A percentile compares a stretch with the other conserved stretches of the same genome.
These are phyloP conservation scores for Tridacna gigas DNA, from an alignment of 2,888 invertebrate species.

Conservation along the genomic window DNA sequence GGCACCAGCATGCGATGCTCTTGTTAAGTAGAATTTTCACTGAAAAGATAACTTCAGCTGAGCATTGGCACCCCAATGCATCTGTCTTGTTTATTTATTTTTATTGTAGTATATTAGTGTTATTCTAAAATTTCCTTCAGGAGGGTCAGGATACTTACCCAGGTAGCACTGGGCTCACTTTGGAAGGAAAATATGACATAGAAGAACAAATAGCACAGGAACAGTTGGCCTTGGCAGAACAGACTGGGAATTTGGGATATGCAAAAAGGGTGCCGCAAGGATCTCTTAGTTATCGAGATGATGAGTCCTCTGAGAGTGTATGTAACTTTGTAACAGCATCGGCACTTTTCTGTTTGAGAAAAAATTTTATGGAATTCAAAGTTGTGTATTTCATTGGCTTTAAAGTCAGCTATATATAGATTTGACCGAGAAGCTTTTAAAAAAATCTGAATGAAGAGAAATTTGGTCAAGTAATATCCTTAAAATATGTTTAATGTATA, in stretches of 20 bases:
- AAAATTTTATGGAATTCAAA: no score
- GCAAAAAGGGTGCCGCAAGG: constrained; percentile 32
- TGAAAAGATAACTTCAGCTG: no score
- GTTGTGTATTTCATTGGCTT: no score
- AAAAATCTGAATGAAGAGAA: no score
- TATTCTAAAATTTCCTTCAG: constrained; percentile 3
- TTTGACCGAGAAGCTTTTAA: no score
- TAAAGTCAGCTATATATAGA: no score
- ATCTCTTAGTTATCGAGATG: constrained; percentile 11
- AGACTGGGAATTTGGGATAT: constrained; percentile 45
- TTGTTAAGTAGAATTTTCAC: no score
- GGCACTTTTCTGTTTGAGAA: no score
- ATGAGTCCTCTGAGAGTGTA: background rate
- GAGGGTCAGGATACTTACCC: constrained; percentile 33
- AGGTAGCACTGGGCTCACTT: constrained; percentile 6
- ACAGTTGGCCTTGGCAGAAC: constrained; percentile 40
- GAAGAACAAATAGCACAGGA: constrained; percentile 20
- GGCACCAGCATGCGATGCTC: no score
- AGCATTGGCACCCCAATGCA: background rate
- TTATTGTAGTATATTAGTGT: background rate
- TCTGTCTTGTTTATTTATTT: background rate
- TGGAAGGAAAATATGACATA: constrained; percentile 20
- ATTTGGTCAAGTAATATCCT: no score
- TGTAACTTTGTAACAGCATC: background rate
- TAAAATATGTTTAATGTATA: no score